Conservation (phyloP, 2,797 vertebrate species). For the Diceros bicornis region DNA sequence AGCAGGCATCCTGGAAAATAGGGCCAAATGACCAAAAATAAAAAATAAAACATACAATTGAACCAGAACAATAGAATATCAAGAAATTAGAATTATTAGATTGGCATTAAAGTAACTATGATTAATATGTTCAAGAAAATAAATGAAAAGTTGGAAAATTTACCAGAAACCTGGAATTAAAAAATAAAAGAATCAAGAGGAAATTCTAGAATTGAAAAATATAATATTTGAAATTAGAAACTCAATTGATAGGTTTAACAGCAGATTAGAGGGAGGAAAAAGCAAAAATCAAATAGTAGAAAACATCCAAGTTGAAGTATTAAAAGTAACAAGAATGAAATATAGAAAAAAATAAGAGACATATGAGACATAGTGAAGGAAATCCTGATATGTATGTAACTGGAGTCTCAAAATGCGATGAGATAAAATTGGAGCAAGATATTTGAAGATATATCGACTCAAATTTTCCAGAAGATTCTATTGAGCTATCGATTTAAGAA, state of each 20-base stretch:
- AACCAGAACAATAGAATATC: neutral
- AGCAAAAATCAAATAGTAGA: constrained; percentile 36
- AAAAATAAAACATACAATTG: constrained; percentile 20
- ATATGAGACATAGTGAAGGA: neutral
- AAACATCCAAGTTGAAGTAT: neutral
- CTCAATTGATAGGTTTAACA: neutral
- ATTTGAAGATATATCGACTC: neutral
- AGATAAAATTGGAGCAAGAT: neutral
- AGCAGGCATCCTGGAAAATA: neutral
- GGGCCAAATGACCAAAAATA: neutral
- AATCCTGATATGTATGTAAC: neutral
- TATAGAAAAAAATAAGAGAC: neutral
- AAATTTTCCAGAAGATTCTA: neutral
- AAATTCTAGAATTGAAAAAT: constrained; percentile 48
- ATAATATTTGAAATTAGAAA: constrained; percentile 37
- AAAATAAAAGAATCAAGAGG: neutral
- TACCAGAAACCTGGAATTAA: neutral
- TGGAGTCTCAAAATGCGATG: neutral
- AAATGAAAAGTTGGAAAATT: constrained; percentile 19
- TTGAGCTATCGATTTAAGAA: neutral
- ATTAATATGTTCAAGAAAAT: neutral
- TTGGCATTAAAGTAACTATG: neutral
- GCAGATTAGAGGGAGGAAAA: neutral
- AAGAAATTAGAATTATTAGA: neutral
- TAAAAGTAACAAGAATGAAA: constrained; percentile 13